Conservation (phyloP, 2,888 invertebrate genomes). For the Frankliniella intonsa region DNA sequence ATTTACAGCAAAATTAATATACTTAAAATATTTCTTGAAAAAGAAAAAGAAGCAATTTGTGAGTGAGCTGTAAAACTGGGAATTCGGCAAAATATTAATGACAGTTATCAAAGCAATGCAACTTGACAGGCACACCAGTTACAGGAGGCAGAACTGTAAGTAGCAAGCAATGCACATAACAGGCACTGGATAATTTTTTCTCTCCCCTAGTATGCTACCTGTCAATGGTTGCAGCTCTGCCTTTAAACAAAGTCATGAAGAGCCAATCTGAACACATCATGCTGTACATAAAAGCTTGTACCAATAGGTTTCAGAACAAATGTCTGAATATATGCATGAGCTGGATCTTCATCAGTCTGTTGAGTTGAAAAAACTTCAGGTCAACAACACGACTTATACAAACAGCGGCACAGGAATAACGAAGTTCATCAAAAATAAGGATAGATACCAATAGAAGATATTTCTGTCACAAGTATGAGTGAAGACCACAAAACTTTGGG, state of each 20-base stretch:
- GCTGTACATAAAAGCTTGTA: slow-evolving; percentile 87
- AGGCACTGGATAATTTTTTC: not conserved
- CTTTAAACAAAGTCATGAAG: slow-evolving; percentile 64
- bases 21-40: not conserved
- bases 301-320: slow-evolving; percentile 88
- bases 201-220: not conserved
- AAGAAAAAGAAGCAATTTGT: too few species aligned
- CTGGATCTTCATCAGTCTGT: slow-evolving; percentile 93
- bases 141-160: not conserved
- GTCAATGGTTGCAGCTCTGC: not conserved
- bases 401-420: slow-evolving; percentile 28
- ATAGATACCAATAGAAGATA: not conserved
- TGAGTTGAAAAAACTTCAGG: slow-evolving; percentile 35
- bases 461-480: not conserved
- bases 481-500: not conserved
- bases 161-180: not conserved
- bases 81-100: too few species aligned
- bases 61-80: too few species aligned
- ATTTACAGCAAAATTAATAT: not conserved
- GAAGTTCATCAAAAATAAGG: not conserved
- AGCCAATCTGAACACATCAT: slow-evolving; percentile 91
- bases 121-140: slow-evolving; percentile 9
- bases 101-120: not conserved
- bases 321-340: slow-evolving; percentile 88
- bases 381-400: not conserved